Evolutionary conservation across 2,888 invertebrate genomes (phyloP).

Genomic region (Callimorpha dominula): DNA sequence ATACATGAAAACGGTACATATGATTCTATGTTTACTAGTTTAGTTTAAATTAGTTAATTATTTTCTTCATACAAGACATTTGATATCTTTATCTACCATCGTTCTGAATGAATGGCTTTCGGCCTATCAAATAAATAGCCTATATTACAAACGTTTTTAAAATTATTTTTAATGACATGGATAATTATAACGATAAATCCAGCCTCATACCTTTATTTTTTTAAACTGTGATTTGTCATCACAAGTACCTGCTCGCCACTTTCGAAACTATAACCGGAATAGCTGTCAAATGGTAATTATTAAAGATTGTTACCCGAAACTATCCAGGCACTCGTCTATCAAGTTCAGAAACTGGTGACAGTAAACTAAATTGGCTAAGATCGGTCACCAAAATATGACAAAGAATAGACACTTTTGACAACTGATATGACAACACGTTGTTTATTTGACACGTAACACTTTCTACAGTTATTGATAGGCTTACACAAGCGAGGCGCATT

Average conservation of each 20-base stretch:
- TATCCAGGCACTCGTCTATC: slow-evolving; percentile 36
- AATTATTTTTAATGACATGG: slow-evolving; percentile 31
- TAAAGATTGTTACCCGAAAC: slow-evolving; percentile 44
- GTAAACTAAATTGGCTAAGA: slow-evolving; percentile 55
- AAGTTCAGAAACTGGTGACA: slow-evolving; percentile 59
- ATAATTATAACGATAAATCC: slow-evolving; percentile 25
- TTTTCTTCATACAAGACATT: background rate
- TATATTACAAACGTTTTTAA: background rate
- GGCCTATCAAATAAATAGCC: background rate
- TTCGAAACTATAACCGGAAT: slow-evolving; percentile 74
- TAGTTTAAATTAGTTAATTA: background rate
- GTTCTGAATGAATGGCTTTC: background rate
- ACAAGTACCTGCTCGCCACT: slow-evolving; percentile 63
- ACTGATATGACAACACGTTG: slow-evolving; percentile 38
- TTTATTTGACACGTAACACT: slow-evolving; percentile 33
- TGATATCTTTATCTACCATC: background rate
- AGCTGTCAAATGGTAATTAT: slow-evolving; percentile 57
- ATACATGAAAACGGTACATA: background rate
- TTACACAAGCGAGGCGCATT: slow-evolving; percentile 23
- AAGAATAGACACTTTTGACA: slow-evolving; percentile 48
- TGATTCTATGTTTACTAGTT: background rate
- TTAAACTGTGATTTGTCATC: slow-evolving; percentile 63
- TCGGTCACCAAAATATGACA: slow-evolving; percentile 57
- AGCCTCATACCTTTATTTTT: slow-evolving; percentile 40
- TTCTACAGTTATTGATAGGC: slow-evolving; percentile 19